Conservation (phyloP, 2,113 vertebrate genomes). For the Cyphomyrus discorhynchus region DNA sequence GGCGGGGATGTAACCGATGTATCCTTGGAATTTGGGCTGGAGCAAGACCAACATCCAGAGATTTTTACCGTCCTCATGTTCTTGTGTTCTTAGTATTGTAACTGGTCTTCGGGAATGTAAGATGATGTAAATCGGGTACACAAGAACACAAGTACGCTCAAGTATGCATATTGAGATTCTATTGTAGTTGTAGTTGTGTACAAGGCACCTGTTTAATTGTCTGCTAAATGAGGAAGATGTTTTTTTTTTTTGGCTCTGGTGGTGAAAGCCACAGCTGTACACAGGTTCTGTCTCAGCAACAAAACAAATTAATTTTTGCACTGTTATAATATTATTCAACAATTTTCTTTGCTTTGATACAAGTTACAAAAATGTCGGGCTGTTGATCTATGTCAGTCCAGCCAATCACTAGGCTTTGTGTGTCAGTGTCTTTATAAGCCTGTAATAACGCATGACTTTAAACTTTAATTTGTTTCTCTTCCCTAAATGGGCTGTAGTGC, state of each 20-base stretch:
- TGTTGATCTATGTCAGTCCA: background rate
- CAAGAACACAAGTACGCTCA: no score
- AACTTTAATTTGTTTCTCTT: background rate
- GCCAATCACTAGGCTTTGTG: background rate
- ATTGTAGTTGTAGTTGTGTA: no score
- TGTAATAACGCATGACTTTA: background rate
- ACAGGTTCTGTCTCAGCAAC: background rate
- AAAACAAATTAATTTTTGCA: background rate
- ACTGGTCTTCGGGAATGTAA: no score
- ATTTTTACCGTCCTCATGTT: no score
- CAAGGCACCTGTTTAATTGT: background rate
- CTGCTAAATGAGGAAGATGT: background rate
- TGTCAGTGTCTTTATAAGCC: background rate
- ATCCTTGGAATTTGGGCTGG: no score
- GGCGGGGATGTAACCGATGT: no score
- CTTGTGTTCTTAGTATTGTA: no score
- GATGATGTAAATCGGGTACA: no score
- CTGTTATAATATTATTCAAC: background rate
- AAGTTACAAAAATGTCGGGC: background rate
- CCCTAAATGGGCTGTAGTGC: background rate
- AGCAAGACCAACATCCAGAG: no score
- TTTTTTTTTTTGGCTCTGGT: background rate
- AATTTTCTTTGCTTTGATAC: background rate
- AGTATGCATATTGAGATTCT: no score
- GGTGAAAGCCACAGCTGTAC: background rate